Evolutionary conservation across 2,888 invertebrate species (phyloP).

Genomic region (Dynastes tityus): DNA sequence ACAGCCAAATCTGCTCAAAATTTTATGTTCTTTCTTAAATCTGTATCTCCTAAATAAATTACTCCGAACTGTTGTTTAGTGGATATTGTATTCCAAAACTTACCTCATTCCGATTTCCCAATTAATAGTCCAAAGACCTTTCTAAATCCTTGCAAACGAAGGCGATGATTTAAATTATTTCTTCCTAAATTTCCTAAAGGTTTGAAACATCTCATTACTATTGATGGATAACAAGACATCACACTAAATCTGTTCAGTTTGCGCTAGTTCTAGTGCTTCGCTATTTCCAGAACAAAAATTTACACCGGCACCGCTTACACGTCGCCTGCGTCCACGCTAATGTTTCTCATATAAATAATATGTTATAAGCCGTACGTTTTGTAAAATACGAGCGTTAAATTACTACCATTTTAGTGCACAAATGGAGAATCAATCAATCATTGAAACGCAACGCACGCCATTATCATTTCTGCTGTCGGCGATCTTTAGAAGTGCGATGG

Average conservation of each 20-base stretch:
- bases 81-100: too few relatives aligned
- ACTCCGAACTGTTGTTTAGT: too few relatives aligned
- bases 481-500: conserved; percentile 52
- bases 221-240: not conserved
- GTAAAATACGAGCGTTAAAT: conserved; percentile 51
- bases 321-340: conserved; percentile 32
- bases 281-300: conserved; percentile 14
- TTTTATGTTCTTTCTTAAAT: too few relatives aligned
- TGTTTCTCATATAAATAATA: conserved; percentile 50
- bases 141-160: too few relatives aligned
- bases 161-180: too few relatives aligned
- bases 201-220: too few relatives aligned
- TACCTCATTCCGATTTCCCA: too few relatives aligned
- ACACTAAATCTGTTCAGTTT: not conserved
- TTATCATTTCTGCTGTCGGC: conserved; percentile 53
- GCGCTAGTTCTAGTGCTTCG: not conserved
- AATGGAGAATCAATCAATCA: conserved; percentile 51
- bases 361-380: conserved; percentile 46
- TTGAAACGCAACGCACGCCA: conserved; percentile 48
- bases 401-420: conserved; percentile 52
- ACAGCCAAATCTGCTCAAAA: too few relatives aligned
- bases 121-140: too few relatives aligned
- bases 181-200: too few relatives aligned
- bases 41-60: too few relatives aligned
- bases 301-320: conserved; percentile 16